These are phyloP conservation scores for Anoplopoma fimbria DNA, from an alignment of 2,113 vertebrate genomes.

Conservation along the genomic window DNA sequence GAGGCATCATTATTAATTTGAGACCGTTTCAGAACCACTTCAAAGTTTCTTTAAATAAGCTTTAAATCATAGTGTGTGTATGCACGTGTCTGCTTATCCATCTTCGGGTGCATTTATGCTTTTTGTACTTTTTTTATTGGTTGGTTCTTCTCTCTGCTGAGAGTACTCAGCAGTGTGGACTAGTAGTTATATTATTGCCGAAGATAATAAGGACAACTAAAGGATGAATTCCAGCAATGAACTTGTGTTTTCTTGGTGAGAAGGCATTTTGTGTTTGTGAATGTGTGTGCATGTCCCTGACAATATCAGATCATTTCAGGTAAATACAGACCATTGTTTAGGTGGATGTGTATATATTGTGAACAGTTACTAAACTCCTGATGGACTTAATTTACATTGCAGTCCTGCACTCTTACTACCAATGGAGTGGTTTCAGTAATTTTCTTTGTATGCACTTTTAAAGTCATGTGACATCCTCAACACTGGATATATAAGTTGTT, in stretches of 20 bases:
- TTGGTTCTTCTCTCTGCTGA: neutral
- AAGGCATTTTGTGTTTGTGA: neutral
- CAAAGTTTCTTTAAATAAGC: neutral
- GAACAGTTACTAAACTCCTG: neutral
- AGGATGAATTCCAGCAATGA: neutral
- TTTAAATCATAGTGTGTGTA: neutral
- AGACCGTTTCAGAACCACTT: too few relatives aligned
- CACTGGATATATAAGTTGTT: neutral
- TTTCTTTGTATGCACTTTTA: neutral
- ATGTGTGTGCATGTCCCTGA: neutral
- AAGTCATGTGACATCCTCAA: neutral
- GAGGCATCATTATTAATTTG: too few relatives aligned
- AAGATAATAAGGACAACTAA: too few relatives aligned
- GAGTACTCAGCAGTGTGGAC: too few relatives aligned
- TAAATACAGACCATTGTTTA: neutral
- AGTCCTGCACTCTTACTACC: neutral
- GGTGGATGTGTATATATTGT: neutral
- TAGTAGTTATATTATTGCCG: too few relatives aligned
- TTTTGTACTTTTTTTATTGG: neutral
- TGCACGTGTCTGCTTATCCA: neutral
- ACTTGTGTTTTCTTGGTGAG: neutral
- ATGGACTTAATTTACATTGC: neutral
- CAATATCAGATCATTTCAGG: neutral
- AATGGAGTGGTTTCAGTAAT: neutral
- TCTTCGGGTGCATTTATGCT: too few relatives aligned